Percentiles rank a stretch among this genome's conserved stretches.
Evolutionary conservation across 2,797 vertebrate genomes (phyloP).

Genomic region (Alca torda): DNA sequence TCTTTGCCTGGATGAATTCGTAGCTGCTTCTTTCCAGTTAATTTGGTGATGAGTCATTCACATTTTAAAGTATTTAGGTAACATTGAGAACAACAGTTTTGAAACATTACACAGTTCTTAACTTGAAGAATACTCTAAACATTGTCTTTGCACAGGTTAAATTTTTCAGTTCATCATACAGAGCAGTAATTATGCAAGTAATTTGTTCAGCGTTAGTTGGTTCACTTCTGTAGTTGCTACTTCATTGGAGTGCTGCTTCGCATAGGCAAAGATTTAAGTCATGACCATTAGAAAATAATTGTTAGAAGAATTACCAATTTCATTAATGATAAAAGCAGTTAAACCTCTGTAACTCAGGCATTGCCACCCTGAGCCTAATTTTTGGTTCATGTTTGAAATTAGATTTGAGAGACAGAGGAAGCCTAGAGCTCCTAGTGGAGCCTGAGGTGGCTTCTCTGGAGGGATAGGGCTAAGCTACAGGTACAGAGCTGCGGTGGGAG

Average conservation of each 20-base stretch:
- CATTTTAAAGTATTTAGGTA: not conserved
- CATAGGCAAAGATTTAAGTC: not conserved
- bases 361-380: not conserved
- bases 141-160: not conserved
- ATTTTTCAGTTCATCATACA: not conserved
- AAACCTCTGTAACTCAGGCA: not conserved
- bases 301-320: not conserved
- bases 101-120: not conserved
- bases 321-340: not conserved
- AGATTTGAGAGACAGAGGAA: not conserved
- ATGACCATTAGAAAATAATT: not conserved
- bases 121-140: not conserved
- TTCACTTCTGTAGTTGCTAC: not conserved
- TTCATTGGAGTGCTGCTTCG: not conserved
- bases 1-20: not conserved
- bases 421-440: not conserved
- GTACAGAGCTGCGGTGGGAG: not conserved
- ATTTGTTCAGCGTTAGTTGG: not conserved
- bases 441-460: not conserved
- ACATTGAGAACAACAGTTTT: not conserved
- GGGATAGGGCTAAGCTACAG: not conserved
- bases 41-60: not conserved
- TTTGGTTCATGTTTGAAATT: not conserved
- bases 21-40: not conserved
- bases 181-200: not conserved